Evolutionary conservation across 2,888 invertebrate genomes (phyloP), one percentile per base, ranked within the genome.

Genomic region (Cryptops parisi): DNA sequence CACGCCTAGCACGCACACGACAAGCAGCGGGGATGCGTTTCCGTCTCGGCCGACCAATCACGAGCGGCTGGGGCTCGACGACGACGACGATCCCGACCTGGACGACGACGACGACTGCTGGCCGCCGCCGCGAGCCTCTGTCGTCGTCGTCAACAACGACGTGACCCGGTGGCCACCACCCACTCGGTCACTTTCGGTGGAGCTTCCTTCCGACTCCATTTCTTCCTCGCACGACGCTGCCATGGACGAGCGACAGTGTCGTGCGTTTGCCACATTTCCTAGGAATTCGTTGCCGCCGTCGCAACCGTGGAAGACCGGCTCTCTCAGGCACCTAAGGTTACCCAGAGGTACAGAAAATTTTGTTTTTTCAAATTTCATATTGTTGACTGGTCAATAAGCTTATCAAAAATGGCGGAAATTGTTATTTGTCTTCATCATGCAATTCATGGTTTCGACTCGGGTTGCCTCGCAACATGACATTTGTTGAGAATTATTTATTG

Each of bases 331-430:
- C 25, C 33, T 43, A 53, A 40, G 50, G 46, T 53, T 47, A 26
- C 50, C 52, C 17, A 52, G 52, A 57, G 57, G 57, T 57, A 53
- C 2, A n/a, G n/a, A n/a, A n/a, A n/a, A n/a, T n/a, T n/a, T n/a
- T n/a, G n/a, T n/a, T n/a, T n/a, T n/a, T n/a, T n/a, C n/a, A n/a
- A n/a, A n/a, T n/a, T n/a, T n/a, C n/a, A n/a, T n/a, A n/a, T n/a
- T n/a, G n/a, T n/a, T n/a, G n/a, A n/a, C n/a, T n/a, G n/a, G n/a
- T n/a, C n/a, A n/a, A n/a, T n/a, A n/a, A n/a, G n/a, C n/a, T n/a
- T n/a, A n/a, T n/a, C n/a, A n/a, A n/a, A n/a, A n/a, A n/a, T n/a
- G n/a, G n/a, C n/a, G n/a, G n/a, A n/a, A n/a, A n/a, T n/a, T n/a
- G n/a, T n/a, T n/a, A n/a, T n/a, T n/a, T n/a, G n/a, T n/a, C n/a